Percentiles rank a stretch among this genome's conserved stretches.
These are phyloP conservation scores for Ectemnius lituratus DNA, from an alignment of 2,888 invertebrate species.

Conservation along the genomic window DNA sequence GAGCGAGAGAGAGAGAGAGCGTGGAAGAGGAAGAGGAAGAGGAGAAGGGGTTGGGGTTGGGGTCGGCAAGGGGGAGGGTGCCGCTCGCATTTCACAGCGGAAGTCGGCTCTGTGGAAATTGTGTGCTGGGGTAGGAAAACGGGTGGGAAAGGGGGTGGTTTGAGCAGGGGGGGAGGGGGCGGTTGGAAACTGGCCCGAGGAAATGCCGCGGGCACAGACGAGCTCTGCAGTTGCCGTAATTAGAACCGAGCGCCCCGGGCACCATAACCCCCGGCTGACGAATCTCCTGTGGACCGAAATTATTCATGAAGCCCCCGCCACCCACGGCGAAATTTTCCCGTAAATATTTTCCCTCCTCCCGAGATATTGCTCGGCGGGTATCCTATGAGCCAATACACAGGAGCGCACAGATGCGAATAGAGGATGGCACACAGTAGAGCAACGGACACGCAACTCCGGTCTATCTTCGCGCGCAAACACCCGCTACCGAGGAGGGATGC, in stretches of 20 bases:
- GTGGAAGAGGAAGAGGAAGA: conserved; percentile 22
- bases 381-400: too few species aligned
- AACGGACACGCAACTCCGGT: background rate
- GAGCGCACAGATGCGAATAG: too few species aligned
- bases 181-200: conserved; percentile 68
- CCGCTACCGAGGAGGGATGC: background rate
- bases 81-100: conserved; percentile 56
- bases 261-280: conserved; percentile 71
- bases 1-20: conserved; percentile 24
- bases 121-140: conserved; percentile 60
- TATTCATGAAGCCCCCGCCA: conserved; percentile 74
- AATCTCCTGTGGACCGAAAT: conserved; percentile 76
- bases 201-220: conserved; percentile 68
- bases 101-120: conserved; percentile 60
- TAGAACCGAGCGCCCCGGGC: conserved; percentile 75
- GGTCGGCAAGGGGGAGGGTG: conserved; percentile 31
- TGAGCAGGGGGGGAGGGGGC: conserved; percentile 49
- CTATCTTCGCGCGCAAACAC: background rate
- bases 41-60: conserved; percentile 17
- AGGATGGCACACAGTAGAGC: too few species aligned
- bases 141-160: conserved; percentile 47
- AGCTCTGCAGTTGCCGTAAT: conserved; percentile 76
- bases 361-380: conserved; percentile 52
- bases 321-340: conserved; percentile 73
- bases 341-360: conserved; percentile 75